Conservation (phyloP, 1,140 invertebrate species). For the Augochlora pura region DNA sequence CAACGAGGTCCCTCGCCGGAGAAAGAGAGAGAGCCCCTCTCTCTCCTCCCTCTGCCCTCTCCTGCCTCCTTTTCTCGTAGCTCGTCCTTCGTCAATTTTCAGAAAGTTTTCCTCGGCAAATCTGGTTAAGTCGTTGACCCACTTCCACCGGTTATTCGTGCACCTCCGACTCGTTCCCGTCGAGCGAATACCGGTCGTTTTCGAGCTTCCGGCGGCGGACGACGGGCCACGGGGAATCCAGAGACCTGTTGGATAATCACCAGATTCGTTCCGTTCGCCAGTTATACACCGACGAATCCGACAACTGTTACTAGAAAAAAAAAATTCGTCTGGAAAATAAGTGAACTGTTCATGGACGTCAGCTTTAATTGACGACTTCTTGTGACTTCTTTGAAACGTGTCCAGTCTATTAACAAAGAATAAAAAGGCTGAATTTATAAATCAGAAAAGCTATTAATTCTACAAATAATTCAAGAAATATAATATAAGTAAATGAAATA, state of each 20-base stretch:
- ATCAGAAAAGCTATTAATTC: too few relatives aligned
- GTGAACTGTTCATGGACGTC: too few relatives aligned
- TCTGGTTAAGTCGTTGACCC: constrained; percentile 48
- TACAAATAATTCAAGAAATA: too few relatives aligned
- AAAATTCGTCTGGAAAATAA: too few relatives aligned
- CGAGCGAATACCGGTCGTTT: constrained; percentile 2
- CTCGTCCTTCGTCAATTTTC: constrained; percentile 33
- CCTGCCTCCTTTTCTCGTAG: too few relatives aligned
- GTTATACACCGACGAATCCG: constrained; percentile 6
- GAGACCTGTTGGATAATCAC: constrained; percentile 38
- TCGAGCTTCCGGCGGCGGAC: not conserved
- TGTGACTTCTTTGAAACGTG: too few relatives aligned
- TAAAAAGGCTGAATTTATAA: too few relatives aligned
- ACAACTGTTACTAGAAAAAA: too few relatives aligned
- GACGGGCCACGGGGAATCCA: not conserved
- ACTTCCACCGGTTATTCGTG: constrained; percentile 24
- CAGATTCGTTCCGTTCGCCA: constrained; percentile 13
- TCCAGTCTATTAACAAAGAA: too few relatives aligned
- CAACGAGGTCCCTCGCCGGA: constrained; percentile 42
- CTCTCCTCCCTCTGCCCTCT: too few relatives aligned
- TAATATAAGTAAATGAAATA: too few relatives aligned
- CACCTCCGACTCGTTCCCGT: not conserved
- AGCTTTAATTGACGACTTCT: too few relatives aligned
- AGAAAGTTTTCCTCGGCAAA: constrained; percentile 31
- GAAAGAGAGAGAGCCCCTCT: not conserved